Evolutionary conservation across 2,113 vertebrate genomes (phyloP).

Genomic region (Epinephelus moara): DNA sequence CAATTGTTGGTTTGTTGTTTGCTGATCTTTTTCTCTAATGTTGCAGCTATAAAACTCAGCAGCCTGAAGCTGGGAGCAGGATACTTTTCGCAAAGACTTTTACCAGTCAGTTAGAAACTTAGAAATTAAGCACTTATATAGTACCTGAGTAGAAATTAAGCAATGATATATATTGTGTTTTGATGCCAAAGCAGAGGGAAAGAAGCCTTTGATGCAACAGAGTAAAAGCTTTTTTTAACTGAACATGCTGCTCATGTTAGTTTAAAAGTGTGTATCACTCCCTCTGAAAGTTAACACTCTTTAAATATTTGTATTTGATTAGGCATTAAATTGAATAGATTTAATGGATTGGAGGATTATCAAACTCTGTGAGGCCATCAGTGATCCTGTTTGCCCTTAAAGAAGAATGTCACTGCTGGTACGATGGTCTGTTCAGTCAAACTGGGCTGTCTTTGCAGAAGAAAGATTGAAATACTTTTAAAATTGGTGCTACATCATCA

Average conservation of each 20-base stretch:
- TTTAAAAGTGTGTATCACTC: neutral
- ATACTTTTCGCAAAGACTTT: neutral
- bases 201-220: neutral
- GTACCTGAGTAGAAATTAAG: neutral
- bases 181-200: neutral
- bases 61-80: neutral
- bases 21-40: neutral
- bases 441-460: too few relatives aligned
- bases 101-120: neutral
- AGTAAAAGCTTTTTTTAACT: neutral
- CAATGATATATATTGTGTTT: neutral
- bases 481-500: too few relatives aligned
- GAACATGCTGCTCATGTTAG: neutral
- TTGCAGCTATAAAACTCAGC: conserved; percentile 1
- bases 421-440: too few relatives aligned
- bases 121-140: neutral
- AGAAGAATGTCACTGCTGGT: too few relatives aligned
- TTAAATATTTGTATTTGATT: neutral
- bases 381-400: neutral
- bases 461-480: too few relatives aligned
- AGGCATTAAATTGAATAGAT: neutral
- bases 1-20: conserved; percentile 3
- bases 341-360: neutral
- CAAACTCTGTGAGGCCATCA: neutral
- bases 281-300: neutral